Evolutionary conservation across 1,140 invertebrate species (phyloP).

Genomic region (Aphidius ervi): DNA sequence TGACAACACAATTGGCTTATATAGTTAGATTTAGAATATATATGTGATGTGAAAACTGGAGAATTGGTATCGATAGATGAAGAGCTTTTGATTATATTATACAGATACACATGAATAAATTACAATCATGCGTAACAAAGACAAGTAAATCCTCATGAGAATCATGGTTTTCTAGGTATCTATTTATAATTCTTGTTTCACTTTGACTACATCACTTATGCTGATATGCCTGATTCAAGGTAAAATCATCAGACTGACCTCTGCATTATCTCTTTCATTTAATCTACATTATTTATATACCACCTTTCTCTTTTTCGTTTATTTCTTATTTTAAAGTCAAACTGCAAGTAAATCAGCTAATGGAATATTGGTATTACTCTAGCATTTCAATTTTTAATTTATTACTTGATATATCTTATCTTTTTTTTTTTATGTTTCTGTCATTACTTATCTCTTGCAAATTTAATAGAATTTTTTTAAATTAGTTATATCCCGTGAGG

Average conservation of each 20-base stretch:
- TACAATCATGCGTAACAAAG: slow-evolving; percentile 12
- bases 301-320: not conserved
- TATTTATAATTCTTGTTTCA: too few relatives aligned
- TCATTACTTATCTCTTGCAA: too few relatives aligned
- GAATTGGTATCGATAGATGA: too few relatives aligned
- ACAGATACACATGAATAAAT: slow-evolving; percentile 17
- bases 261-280: slow-evolving; percentile 8
- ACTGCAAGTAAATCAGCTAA: slow-evolving; percentile 9
- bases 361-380: slow-evolving; percentile 7
- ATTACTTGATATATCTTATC: too few relatives aligned
- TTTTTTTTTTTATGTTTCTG: too few relatives aligned
- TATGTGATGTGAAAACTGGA: too few relatives aligned
- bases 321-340: not conserved
- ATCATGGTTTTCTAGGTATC: not conserved
- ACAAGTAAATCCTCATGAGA: slow-evolving; percentile 14
- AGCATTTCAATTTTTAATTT: too few relatives aligned
- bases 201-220: slow-evolving; percentile 1
- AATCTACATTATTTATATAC: slow-evolving; percentile 3
- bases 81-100: not conserved
- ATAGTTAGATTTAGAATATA: too few relatives aligned
- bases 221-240: slow-evolving; percentile 9
- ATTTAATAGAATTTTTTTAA: too few relatives aligned
- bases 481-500: too few relatives aligned
- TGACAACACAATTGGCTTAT: too few relatives aligned
- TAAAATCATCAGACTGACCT: slow-evolving; percentile 4